A percentile compares a stretch with the other conserved stretches of the same genome.
Conservation (phyloP, 2,113 vertebrate species). For the Bos indicus region DNA sequence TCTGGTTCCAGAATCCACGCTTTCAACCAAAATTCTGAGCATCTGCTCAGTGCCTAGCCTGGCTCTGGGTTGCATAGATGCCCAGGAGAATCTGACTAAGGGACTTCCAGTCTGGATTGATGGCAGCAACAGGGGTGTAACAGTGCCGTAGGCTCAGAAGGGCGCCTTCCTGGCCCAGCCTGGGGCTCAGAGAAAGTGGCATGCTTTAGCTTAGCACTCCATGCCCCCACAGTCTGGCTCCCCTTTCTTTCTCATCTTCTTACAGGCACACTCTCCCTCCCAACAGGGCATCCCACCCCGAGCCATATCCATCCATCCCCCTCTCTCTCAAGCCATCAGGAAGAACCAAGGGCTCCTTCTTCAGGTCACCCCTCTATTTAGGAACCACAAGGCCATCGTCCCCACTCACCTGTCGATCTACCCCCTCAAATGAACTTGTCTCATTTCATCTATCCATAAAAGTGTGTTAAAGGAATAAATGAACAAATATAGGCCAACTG, state of each 20-base stretch:
- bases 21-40: not conserved
- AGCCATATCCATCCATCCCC: not conserved
- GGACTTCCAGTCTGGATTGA: not conserved
- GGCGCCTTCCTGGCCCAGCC: not conserved
- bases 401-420: not conserved
- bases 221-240: not conserved
- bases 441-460: not conserved
- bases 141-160: not conserved
- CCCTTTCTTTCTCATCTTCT: not conserved
- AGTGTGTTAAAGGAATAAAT: not conserved
- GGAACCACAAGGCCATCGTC: not conserved
- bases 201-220: not conserved
- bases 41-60: not conserved
- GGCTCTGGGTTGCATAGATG: not conserved
- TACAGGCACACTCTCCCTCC: not conserved
- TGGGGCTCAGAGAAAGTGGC: not conserved
- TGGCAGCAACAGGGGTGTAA: fast-evolving
- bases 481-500: not conserved
- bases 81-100: not conserved
- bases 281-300: not conserved
- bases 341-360: not conserved
- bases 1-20: not conserved
- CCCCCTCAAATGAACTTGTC: not conserved
- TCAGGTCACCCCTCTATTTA: not conserved
- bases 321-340: not conserved